Percentiles rank a stretch among this genome's conserved stretches.
Evolutionary conservation across 2,797 vertebrate genomes (phyloP).

Genomic region (Thalassophryne amazonica): DNA sequence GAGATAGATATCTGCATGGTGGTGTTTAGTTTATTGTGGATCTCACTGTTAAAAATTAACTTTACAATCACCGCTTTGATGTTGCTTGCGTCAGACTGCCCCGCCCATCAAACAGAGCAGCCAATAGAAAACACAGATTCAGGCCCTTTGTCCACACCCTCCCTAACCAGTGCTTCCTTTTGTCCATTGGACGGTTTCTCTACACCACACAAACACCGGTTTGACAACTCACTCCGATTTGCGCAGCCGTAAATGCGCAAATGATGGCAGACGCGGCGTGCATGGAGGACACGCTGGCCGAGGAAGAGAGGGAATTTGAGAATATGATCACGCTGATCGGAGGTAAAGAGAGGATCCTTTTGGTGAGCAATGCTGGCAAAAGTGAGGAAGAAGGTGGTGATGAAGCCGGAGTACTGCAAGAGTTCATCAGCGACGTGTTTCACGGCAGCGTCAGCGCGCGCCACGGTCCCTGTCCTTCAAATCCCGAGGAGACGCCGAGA

Average conservation of each 20-base stretch:
- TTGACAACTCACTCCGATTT: not conserved
- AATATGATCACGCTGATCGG: slow-evolving; percentile 64
- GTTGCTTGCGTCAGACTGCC: not conserved
- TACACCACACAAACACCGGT: not conserved
- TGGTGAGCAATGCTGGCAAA: slow-evolving; percentile 59
- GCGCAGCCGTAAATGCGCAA: not conserved
- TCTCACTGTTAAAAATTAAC: slow-evolving; percentile 29
- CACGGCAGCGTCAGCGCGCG: not conserved
- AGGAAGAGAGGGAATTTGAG: slow-evolving; percentile 68
- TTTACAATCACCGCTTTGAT: not conserved
- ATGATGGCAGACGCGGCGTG: slow-evolving; percentile 45
- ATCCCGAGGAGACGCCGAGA: not conserved
- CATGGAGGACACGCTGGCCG: slow-evolving; percentile 5
- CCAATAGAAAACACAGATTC: slow-evolving; percentile 48
- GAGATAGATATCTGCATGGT: too few species aligned
- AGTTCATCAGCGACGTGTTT: slow-evolving; percentile 74
- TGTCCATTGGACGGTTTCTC: slow-evolving; percentile 11
- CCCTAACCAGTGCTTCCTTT: not conserved
- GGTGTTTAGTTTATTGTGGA: not conserved
- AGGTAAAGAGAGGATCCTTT: slow-evolving; percentile 70
- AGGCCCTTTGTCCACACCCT: not conserved
- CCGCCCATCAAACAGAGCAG: slow-evolving; percentile 19
- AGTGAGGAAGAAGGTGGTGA: slow-evolving; percentile 38
- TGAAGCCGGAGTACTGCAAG: slow-evolving; percentile 48
- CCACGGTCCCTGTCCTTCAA: not conserved